These are phyloP conservation scores for Palythoa caribaeorum DNA, from an alignment of 92 coral and sea anemone species.

Conservation along the genomic window DNA sequence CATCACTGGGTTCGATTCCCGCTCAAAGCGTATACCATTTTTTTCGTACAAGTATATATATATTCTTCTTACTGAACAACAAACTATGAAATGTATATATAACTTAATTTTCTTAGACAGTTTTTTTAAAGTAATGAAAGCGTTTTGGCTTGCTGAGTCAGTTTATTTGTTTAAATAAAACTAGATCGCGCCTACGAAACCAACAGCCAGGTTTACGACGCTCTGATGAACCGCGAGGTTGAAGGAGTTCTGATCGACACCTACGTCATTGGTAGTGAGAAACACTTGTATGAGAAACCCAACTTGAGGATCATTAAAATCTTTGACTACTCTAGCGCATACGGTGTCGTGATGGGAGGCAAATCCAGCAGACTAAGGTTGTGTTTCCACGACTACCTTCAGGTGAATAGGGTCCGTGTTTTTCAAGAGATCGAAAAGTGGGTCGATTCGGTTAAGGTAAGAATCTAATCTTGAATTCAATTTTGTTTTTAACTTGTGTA, in stretches of 20 bases:
- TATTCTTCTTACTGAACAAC: too few relatives aligned
- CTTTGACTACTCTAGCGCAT: constrained; percentile 63
- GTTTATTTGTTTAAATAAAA: neutral
- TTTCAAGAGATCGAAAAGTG: constrained; percentile 45
- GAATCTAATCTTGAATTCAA: neutral
- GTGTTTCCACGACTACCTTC: constrained; percentile 61
- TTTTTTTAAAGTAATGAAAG: too few relatives aligned
- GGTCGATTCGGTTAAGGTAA: constrained; percentile 49
- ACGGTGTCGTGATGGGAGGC: constrained; percentile 72
- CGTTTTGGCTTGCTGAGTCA: too few relatives aligned
- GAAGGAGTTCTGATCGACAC: constrained; percentile 69
- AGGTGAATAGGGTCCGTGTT: constrained; percentile 50
- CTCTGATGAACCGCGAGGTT: constrained; percentile 50
- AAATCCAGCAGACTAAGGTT: constrained; percentile 57
- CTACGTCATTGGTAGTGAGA: constrained; percentile 67
- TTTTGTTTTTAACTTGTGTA: neutral
- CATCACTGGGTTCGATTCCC: too few relatives aligned
- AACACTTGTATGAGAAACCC: constrained; percentile 59
- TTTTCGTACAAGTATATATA: too few relatives aligned
- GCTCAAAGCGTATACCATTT: too few relatives aligned
- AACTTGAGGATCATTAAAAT: constrained; percentile 51
- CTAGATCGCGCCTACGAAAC: constrained; percentile 52
- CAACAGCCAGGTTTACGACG: constrained; percentile 59
- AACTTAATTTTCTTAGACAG: too few relatives aligned
- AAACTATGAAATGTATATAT: too few relatives aligned